Evolutionary conservation across 1,140 invertebrate genomes (phyloP).

Genomic region (Macrobrachium nipponense): DNA sequence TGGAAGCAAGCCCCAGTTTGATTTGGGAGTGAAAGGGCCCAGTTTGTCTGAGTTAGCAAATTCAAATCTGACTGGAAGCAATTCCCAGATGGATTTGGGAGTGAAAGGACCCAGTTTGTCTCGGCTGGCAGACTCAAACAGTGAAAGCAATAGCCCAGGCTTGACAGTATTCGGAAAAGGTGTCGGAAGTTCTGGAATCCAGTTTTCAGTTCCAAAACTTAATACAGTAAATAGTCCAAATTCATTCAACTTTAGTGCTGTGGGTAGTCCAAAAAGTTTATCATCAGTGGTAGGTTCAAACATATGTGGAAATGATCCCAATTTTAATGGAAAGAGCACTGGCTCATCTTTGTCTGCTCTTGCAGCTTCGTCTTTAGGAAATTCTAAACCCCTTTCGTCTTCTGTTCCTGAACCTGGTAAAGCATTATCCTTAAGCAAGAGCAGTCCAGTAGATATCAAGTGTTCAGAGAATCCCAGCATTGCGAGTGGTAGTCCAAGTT

Average conservation of each 20-base stretch:
- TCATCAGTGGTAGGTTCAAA: conserved; percentile 13
- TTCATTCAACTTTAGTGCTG: neutral
- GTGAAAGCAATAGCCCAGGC: neutral
- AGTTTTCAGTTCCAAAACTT: neutral
- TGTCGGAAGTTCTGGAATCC: neutral
- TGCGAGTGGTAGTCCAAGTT: too few relatives aligned
- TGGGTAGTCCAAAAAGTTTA: neutral
- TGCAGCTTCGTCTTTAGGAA: neutral
- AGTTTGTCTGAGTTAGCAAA: neutral
- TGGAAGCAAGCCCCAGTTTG: too few relatives aligned
- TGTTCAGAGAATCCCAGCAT: too few relatives aligned
- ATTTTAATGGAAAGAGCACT: too few relatives aligned
- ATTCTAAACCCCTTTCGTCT: neutral
- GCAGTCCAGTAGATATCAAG: too few relatives aligned
- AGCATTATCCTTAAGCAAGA: too few relatives aligned
- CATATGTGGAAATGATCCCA: neutral
- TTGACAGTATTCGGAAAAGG: neutral
- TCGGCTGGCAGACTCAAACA: neutral
- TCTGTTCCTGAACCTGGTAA: neutral
- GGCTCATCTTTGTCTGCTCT: neutral
- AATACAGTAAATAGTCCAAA: conserved; percentile 1
- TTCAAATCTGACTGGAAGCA: neutral
- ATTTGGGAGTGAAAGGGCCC: neutral
- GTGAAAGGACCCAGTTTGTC: neutral
- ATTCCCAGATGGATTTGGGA: neutral